Conservation (phyloP, 2,888 invertebrate species). For the Helobdella robusta region DNA sequence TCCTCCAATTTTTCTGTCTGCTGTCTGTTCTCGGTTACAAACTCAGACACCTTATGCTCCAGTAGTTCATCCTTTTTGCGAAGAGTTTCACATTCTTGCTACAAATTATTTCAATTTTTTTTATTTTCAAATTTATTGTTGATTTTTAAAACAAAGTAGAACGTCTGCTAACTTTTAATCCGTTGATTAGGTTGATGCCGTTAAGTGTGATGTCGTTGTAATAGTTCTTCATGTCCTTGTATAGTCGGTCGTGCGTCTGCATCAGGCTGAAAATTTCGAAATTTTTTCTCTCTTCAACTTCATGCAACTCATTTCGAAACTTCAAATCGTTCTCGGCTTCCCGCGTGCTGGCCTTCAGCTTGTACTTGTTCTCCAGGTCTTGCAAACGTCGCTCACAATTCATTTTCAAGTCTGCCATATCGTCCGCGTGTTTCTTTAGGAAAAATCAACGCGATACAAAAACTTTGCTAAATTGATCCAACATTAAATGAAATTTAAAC, state of each 20-base stretch:
- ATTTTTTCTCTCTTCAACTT: slow-evolving; percentile 25
- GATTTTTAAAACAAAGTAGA: too few relatives aligned
- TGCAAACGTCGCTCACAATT: slow-evolving; percentile 14
- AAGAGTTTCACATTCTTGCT: slow-evolving; percentile 23
- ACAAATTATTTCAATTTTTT: neutral
- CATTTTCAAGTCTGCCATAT: slow-evolving; percentile 5
- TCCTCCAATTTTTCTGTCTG: slow-evolving; percentile 10
- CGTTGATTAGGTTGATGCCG: slow-evolving; percentile 23
- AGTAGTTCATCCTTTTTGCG: slow-evolving; percentile 22
- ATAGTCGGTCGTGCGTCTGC: slow-evolving; percentile 14
- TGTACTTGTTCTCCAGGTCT: slow-evolving; percentile 18
- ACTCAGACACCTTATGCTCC: slow-evolving; percentile 9
- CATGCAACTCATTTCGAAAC: slow-evolving; percentile 21
- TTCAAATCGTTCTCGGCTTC: slow-evolving; percentile 23
- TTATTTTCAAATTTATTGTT: neutral
- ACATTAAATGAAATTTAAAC: too few relatives aligned
- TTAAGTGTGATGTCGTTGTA: slow-evolving; percentile 23
- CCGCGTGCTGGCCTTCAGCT: slow-evolving; percentile 9
- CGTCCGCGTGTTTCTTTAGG: slow-evolving; percentile 17
- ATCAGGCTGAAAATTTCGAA: slow-evolving; percentile 19
- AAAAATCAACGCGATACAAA: neutral
- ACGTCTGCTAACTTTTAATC: slow-evolving; percentile 8
- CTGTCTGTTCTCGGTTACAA: neutral
- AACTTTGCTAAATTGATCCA: neutral
- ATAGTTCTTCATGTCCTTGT: slow-evolving; percentile 24